These are phyloP conservation scores for Caenorhabditis sinica DNA, from an alignment of 2,888 invertebrate genomes.

Conservation along the genomic window DNA sequence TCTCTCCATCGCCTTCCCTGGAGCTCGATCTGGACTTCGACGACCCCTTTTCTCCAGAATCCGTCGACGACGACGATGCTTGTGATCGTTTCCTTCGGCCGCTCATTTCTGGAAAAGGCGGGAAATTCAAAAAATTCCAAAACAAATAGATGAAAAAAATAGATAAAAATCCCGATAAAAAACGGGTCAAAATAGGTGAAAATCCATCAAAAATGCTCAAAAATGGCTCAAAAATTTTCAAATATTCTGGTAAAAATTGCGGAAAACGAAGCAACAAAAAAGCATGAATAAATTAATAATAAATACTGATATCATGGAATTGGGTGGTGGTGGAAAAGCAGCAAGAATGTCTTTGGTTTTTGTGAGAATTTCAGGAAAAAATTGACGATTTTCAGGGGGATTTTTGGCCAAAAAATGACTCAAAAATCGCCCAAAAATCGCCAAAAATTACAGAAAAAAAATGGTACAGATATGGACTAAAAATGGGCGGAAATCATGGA, in stretches of 20 bases:
- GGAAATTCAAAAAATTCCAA: background rate
- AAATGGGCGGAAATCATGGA: background rate
- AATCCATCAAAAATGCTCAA: background rate
- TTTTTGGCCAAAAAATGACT: background rate
- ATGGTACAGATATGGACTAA: background rate
- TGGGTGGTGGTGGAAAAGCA: background rate
- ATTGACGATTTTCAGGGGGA: background rate
- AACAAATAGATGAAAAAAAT: background rate
- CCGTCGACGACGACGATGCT: background rate
- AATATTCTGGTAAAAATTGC: background rate
- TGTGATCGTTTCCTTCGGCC: background rate
- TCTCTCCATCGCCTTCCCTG: background rate
- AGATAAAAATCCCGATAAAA: background rate
- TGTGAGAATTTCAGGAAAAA: background rate
- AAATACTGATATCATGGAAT: constrained; percentile 31
- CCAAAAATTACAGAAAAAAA: background rate
- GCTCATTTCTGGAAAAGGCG: background rate
- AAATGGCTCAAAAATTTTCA: background rate
- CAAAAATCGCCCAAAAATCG: constrained; percentile 5
- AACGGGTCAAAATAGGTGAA: no score
- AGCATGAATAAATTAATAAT: no score
- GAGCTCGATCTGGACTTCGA: no score
- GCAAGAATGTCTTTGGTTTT: constrained; percentile 3
- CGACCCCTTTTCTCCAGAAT: background rate
- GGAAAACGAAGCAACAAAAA: background rate